Evolutionary conservation across 2,888 invertebrate species (phyloP).

Genomic region (Andrena minutula): DNA sequence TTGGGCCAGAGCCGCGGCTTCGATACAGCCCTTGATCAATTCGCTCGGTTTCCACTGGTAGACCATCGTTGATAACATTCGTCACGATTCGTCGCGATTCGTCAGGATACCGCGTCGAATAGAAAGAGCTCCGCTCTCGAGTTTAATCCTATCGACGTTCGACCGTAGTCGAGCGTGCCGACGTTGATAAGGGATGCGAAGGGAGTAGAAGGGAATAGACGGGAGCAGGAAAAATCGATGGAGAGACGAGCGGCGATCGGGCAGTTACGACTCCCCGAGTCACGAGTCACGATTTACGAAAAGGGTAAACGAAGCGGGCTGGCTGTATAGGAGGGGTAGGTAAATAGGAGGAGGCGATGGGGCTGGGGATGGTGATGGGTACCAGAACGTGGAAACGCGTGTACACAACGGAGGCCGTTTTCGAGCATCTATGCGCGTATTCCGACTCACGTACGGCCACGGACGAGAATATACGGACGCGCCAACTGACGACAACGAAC

Average conservation of each 20-base stretch:
- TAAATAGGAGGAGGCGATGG: constrained; percentile 66
- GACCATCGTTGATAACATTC: not conserved
- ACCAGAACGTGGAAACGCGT: constrained; percentile 50
- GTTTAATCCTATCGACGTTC: constrained; percentile 34
- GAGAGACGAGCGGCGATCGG: constrained; percentile 40
- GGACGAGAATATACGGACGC: constrained; percentile 34
- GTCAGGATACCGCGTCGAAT: constrained; percentile 40
- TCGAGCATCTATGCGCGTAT: constrained; percentile 45
- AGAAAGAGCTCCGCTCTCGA: constrained; percentile 18
- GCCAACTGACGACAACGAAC: constrained; percentile 47
- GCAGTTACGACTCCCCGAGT: constrained; percentile 42
- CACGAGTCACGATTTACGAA: constrained; percentile 56
- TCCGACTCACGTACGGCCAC: constrained; percentile 47
- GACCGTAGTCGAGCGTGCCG: constrained; percentile 38
- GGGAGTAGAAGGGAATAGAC: not conserved
- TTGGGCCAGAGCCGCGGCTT: not conserved
- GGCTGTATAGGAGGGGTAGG: constrained; percentile 53
- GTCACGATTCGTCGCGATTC: constrained; percentile 26
- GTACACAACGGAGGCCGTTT: constrained; percentile 48
- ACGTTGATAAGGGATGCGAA: not conserved
- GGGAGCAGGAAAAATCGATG: constrained; percentile 51
- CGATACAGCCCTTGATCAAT: constrained; percentile 10
- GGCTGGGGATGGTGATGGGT: not conserved
- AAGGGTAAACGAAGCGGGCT: constrained; percentile 73
- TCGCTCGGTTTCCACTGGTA: constrained; percentile 3